Percentiles rank a stretch among this genome's conserved stretches.
phyloP scores from a whole-genome alignment of 2,797 vertebrate species.

The Anguilla megastoma region DNA sequence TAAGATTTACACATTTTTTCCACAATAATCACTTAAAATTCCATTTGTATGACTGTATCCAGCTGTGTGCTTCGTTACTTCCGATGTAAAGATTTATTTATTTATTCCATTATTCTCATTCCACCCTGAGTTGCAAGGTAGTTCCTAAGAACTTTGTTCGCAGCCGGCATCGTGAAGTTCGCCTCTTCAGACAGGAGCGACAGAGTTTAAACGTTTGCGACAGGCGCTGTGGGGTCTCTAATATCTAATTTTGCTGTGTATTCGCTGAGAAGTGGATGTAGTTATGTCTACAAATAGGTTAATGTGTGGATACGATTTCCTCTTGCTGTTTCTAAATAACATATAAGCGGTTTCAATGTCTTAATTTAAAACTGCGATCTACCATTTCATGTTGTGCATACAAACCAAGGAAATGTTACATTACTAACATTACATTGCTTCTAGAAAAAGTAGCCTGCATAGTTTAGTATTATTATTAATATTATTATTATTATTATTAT shows the following conservation, averaged over 20 bases:
- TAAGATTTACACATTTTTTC: slow-evolving; percentile 42
- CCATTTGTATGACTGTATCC: slow-evolving; percentile 16
- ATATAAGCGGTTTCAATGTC: not conserved
- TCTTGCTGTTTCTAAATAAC: not conserved
- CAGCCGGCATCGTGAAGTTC: not conserved
- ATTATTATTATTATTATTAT: not conserved
- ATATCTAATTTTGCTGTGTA: not conserved
- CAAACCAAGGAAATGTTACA: not conserved
- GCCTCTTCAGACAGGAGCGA: not conserved
- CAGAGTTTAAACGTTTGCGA: not conserved
- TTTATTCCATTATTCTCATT: slow-evolving; percentile 25
- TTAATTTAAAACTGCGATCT: not conserved
- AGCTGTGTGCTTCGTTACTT: slow-evolving; percentile 12
- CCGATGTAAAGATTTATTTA: not conserved
- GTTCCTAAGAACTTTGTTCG: slow-evolving; percentile 26
- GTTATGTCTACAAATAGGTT: not conserved
- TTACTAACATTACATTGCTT: not conserved
- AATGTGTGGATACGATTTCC: not conserved
- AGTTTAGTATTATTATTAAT: not conserved
- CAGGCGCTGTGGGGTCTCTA: not conserved
- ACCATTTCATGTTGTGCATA: not conserved
- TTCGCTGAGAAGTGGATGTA: not conserved
- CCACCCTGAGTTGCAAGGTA: slow-evolving; percentile 1
- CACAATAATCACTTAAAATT: slow-evolving; percentile 23
- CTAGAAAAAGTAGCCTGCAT: not conserved